Conservation (phyloP, 2,888 invertebrate species). For the Gymnoscelis rufifasciata region DNA sequence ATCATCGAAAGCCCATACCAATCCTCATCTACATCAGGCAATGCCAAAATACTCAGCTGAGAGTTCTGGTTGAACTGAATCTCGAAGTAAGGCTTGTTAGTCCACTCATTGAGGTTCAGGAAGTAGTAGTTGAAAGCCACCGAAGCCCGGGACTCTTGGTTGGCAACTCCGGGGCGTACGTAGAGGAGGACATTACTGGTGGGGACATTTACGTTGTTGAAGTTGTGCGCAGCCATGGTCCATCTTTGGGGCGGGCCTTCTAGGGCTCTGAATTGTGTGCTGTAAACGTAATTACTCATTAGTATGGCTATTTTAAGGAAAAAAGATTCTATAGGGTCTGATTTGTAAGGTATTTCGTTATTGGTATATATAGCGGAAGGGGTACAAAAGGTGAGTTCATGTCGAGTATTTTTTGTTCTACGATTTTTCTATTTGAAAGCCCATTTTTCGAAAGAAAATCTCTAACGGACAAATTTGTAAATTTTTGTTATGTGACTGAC, state of each 20-base stretch:
- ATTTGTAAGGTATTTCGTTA: too few species aligned
- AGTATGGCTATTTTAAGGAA: neutral
- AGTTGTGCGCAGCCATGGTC: slow-evolving; percentile 63
- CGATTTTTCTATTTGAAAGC: too few species aligned
- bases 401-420: too few species aligned
- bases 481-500: too few species aligned
- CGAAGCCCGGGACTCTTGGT: slow-evolving; percentile 47
- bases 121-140: slow-evolving; percentile 52
- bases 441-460: too few species aligned
- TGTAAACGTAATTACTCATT: slow-evolving; percentile 28
- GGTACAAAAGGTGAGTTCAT: too few species aligned
- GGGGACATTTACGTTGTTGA: slow-evolving; percentile 47
- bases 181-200: slow-evolving; percentile 44
- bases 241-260: slow-evolving; percentile 50
- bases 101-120: slow-evolving; percentile 53
- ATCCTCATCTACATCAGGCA: slow-evolving; percentile 56
- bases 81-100: slow-evolving; percentile 46
- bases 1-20: slow-evolving; percentile 61
- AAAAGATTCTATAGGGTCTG: too few species aligned
- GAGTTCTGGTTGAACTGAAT: slow-evolving; percentile 52
- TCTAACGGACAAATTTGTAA: too few species aligned
- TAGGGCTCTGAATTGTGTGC: slow-evolving; percentile 46
- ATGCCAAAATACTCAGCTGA: slow-evolving; percentile 49
- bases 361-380: too few species aligned
- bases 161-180: slow-evolving; percentile 40